Evolutionary conservation across 2,113 vertebrate species (phyloP), one percentile per base, ranked within the genome.

Genomic region (Alces alces): DNA sequence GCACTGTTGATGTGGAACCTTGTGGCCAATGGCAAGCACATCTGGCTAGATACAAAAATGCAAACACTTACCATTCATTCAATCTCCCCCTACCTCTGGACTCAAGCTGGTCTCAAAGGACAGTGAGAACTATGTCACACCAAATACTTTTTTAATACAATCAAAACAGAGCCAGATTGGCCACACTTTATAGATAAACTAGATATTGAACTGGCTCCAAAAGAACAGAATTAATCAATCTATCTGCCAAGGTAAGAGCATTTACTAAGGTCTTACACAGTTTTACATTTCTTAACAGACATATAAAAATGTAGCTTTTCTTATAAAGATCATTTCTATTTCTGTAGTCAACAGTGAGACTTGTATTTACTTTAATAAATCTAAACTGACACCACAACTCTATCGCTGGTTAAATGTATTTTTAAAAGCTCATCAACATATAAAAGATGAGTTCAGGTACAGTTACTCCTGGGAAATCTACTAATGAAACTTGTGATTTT

Each of bases 401-500:
- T 11, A 86, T 64, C n/a, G 70, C 19, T 28, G 45, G 12, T 76
- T 86, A 96, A 43, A 93, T 36, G 23, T 90, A 47, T 83, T 36
- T 97, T 93, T 25, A 58, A 91, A 96, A 89, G 52, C 47, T 90
- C 76, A 87, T 19, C 89, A 85, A 90, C 66, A 92, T 61, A 73
- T 43, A 84, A 92, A 95, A 52, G 52, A 85, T 33, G 21, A 93
- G n/a, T n/a, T 30, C 17, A 39, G 30, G 12, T 86, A 97, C 21
- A 47, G 33, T 66, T 78, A 85, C 21, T 66, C 54, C 55, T 94
- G 50, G 55, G 80, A 97, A 93, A 97, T 73, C 30, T 86, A 55
- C 54, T 84, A 96, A 95, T 66, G 79, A 96, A 92, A 86, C 28
- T 92, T 55, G 16, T 94, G 52, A 87, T 43, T 79, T 96, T 86